phyloP scores from a whole-genome alignment of 2,888 invertebrate species.

The Morpho deidamia region DNA sequence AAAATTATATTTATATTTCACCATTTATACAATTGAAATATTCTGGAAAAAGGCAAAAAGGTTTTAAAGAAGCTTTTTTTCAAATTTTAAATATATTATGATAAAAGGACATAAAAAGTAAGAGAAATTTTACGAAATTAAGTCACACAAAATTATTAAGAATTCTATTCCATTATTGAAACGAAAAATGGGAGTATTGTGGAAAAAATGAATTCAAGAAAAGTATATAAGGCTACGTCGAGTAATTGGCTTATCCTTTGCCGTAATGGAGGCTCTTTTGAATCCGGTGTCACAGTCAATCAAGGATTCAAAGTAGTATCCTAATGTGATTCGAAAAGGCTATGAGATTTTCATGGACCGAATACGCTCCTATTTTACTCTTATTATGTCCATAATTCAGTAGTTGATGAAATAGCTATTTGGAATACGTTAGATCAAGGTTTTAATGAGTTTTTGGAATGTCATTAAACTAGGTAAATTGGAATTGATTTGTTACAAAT shows the following conservation, averaged over 20 bases:
- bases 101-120: too few relatives aligned
- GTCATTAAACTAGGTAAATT: not conserved
- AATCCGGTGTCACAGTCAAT: conserved; percentile 28
- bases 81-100: too few relatives aligned
- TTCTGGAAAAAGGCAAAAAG: too few relatives aligned
- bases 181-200: conserved; percentile 30
- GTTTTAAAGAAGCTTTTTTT: too few relatives aligned
- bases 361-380: not conserved
- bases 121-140: too few relatives aligned
- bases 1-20: too few relatives aligned
- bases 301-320: conserved; percentile 23
- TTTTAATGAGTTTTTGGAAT: conserved; percentile 3
- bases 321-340: conserved; percentile 4
- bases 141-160: conserved; percentile 18
- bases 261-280: conserved; percentile 31
- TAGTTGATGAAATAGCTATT: conserved; percentile 1
- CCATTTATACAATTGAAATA: too few relatives aligned
- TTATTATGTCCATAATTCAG: not conserved
- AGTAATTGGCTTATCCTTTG: conserved; percentile 36
- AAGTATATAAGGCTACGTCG: conserved; percentile 30
- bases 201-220: conserved; percentile 36
- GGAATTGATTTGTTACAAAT: not conserved
- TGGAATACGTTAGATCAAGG: not conserved
- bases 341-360: not conserved
- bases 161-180: conserved; percentile 30